A percentile compares a stretch with the other conserved stretches of the same genome.
These are phyloP conservation scores for Anadara kagoshimensis DNA, from an alignment of 1,140 invertebrate genomes.

Conservation along the genomic window DNA sequence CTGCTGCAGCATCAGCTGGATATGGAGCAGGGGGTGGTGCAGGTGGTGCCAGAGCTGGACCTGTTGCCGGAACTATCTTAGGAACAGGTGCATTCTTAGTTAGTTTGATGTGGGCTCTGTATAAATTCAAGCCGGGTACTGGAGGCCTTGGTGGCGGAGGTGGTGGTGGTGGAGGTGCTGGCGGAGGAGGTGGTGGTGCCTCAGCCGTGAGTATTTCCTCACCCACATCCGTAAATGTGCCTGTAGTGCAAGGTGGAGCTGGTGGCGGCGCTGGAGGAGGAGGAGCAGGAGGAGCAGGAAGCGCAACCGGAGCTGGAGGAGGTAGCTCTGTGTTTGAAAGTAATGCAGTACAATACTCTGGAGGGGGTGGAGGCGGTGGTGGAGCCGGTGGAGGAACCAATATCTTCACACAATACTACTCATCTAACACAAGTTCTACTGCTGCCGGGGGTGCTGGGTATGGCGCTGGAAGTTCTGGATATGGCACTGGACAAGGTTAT, in stretches of 20 bases:
- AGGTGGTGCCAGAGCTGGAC: conserved; percentile 52
- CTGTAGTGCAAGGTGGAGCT: conserved; percentile 37
- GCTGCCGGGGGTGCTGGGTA: conserved; percentile 37
- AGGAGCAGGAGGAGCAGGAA: conserved; percentile 14
- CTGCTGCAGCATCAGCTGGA: too few species aligned
- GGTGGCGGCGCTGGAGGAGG: conserved; percentile 29
- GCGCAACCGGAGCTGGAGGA: conserved; percentile 23
- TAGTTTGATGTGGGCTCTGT: conserved; percentile 69
- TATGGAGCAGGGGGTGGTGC: conserved; percentile 24
- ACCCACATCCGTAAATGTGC: conserved; percentile 49
- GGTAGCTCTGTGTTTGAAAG: conserved; percentile 1
- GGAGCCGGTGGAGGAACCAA: conserved; percentile 41
- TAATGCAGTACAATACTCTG: not conserved
- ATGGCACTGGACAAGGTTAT: conserved; percentile 3
- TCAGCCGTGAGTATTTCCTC: conserved; percentile 45
- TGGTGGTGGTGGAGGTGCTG: conserved; percentile 23
- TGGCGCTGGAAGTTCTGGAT: conserved; percentile 21
- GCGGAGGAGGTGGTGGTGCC: conserved; percentile 16
- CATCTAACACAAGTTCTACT: conserved; percentile 31
- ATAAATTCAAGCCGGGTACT: conserved; percentile 58
- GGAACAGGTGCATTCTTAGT: conserved; percentile 56
- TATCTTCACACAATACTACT: conserved; percentile 21
- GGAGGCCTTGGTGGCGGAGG: conserved; percentile 37
- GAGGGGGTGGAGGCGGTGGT: conserved; percentile 27
- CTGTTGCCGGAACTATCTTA: conserved; percentile 63